Base-by-base conservation (phyloP, 2,888 invertebrate species). In the Ochropleura leucogaster region DNA sequence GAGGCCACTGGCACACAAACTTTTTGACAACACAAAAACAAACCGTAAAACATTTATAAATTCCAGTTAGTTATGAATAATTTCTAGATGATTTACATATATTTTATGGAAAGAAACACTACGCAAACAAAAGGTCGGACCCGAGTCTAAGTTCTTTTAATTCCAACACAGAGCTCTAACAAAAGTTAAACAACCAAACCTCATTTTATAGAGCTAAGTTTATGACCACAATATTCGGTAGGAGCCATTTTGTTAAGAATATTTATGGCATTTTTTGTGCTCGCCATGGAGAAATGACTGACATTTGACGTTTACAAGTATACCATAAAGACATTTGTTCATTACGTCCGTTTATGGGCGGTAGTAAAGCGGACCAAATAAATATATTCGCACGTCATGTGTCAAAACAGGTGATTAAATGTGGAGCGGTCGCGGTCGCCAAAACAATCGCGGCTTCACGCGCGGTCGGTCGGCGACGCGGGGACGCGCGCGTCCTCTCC, bases 201-300 rank as follows among this genome's bases (percentile, higher is more conserved):
- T 94, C 93, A 93, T 91, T 95, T 95, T 95, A 95, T 95, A 93
- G 93, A 93, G 92, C 92, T 90, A 86, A 88, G 92, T 96, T 95
- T 95, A 95, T 94, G 92, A 92, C 93, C 91, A 91, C 94, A 94
- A 95, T 95, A 95, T 95, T 95, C 95, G 95, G 96, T 95, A 96
- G 96, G 95, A 94, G 92, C 92, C 93, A 93, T 95, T 95, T 94
- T 95, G 95, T 96, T 95, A 94, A 92, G 90, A 93, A 94, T 94
- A 96, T 96, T 96, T 96, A 96, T 95, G 95, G 92, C 92, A 88
- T 94, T 95, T 95, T 95, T 95, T 95, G 94, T 95, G 88, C 78
- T 89, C 82, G 83, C 89, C 88, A 88, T 88, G 87, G 90, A 92
- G 93, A 94, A 94, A 94, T 94, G 93, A 94, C 92, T 93, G 93